phyloP scores from a whole-genome alignment of 2,888 invertebrate species.

The Diaprepes abbreviatus region DNA sequence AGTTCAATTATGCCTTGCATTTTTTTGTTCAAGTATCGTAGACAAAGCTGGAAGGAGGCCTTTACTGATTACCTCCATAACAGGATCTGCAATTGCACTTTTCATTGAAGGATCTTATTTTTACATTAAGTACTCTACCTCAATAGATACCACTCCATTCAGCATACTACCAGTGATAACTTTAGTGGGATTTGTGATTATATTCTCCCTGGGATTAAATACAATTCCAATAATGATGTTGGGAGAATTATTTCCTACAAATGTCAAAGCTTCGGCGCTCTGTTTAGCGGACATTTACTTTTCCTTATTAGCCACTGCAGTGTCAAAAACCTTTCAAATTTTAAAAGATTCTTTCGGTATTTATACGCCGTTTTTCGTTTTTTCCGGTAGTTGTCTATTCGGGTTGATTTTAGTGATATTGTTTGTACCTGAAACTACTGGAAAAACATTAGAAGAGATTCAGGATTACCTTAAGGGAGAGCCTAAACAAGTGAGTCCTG shows the following conservation, averaged over 20 bases:
- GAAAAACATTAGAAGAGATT: constrained; percentile 49
- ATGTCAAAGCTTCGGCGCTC: constrained; percentile 72
- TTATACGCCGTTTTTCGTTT: constrained; percentile 46
- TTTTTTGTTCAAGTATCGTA: constrained; percentile 72
- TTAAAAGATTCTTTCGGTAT: constrained; percentile 65
- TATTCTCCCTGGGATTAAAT: constrained; percentile 70
- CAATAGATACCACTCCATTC: constrained; percentile 62
- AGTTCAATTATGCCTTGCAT: constrained; percentile 72
- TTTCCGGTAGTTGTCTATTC: constrained; percentile 36
- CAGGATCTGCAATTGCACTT: constrained; percentile 66
- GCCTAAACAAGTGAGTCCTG: not conserved
- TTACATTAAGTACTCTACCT: constrained; percentile 64
- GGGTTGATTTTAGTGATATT: constrained; percentile 42
- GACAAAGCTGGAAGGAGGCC: constrained; percentile 72
- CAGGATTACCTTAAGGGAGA: constrained; percentile 51
- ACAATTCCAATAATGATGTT: constrained; percentile 70
- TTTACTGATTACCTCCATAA: constrained; percentile 70
- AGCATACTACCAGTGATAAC: constrained; percentile 68
- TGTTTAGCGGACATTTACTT: constrained; percentile 71
- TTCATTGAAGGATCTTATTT: constrained; percentile 68
- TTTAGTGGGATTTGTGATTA: constrained; percentile 68
- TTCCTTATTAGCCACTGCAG: constrained; percentile 67
- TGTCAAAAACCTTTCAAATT: constrained; percentile 68
- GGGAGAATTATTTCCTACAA: constrained; percentile 71
- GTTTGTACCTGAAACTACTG: constrained; percentile 51